Percentiles rank a stretch among this genome's conserved stretches.
These are phyloP conservation scores for Tupaia tana DNA, from an alignment of 2,113 vertebrate species.

Conservation along the genomic window DNA sequence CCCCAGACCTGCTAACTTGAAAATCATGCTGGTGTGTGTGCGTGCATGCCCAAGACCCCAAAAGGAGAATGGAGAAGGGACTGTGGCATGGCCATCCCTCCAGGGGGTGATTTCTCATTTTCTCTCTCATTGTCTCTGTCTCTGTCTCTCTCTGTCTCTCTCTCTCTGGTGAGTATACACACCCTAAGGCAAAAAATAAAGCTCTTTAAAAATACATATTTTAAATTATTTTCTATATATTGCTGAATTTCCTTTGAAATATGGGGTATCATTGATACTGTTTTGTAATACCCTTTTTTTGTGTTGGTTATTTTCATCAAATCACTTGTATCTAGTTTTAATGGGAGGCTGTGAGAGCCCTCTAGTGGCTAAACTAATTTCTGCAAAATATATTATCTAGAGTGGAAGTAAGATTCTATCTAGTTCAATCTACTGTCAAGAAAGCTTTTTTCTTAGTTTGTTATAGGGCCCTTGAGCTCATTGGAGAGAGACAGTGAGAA, in stretches of 20 bases:
- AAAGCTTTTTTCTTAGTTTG: background rate
- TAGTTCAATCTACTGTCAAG: constrained; percentile 14
- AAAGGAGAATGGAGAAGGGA: too few species aligned
- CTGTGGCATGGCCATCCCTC: too few species aligned
- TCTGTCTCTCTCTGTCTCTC: too few species aligned
- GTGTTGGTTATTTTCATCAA: constrained; percentile 6
- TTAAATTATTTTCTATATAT: constrained; percentile 16
- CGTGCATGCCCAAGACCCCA: too few species aligned
- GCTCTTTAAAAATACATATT: background rate
- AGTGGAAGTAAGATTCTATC: background rate
- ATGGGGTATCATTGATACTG: background rate
- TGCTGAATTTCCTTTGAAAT: constrained; percentile 29
- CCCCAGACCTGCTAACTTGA: too few species aligned
- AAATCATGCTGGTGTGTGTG: too few species aligned
- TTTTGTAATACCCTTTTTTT: constrained; percentile 54
- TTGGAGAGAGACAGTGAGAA: too few species aligned
- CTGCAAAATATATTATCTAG: constrained; percentile 45
- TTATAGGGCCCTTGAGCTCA: too few species aligned
- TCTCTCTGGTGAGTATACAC: too few species aligned
- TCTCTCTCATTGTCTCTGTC: too few species aligned
- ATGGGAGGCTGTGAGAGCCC: constrained; percentile 55
- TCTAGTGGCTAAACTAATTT: constrained; percentile 70
- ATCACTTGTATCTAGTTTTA: background rate
- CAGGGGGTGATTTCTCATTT: too few species aligned
- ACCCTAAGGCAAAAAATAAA: too few species aligned